Evolutionary conservation across 2,113 vertebrate genomes (phyloP), one percentile per base, ranked within the genome.

Genomic region (Chelonoidis abingdonii): DNA sequence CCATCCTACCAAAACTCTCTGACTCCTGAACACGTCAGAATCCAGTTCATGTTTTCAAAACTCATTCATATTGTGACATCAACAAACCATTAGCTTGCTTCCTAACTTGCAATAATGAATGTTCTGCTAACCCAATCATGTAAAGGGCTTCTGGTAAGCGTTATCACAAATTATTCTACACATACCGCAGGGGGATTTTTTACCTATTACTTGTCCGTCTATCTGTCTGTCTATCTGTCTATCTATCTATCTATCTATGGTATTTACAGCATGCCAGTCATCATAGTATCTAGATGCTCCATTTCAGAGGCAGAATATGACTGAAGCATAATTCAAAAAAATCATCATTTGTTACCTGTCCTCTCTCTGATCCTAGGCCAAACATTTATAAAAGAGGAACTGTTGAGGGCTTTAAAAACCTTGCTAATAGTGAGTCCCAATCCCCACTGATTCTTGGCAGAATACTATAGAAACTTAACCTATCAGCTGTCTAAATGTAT

Each of bases 291-390:
- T 69, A 95, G 10, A 72, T 95, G 86, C 81, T 83, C 2, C 92
- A 13, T 89, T 84, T 38, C 54, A 80, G 84, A 94, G 38, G 69
- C 54, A 91, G 52, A 76, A 56, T 35, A 90, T 52, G 47, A 54
- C 35, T 90, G 52, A 92, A 84, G 83, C 2, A 87, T 87, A 93
- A 89, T 85, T 75, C 78, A 91, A 57, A 91, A 91, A 14, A 17
- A 80, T 6, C 91, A 88, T 91, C n/a, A 89, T 1, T 84, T 88
- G 83, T 81, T 1, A 1, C 24, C 7, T 2, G 49, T 44, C 80
- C 92, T 41, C 80, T 94, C 49, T 38, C n/a, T 92, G 29, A 82
- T 89, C 81, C 69, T 54, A 93, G 89, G 89, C 25, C 90, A 95
- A 85, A 17, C 8, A 81, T 89, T 90, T 89, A 53, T 29, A 90